Evolutionary conservation across 2,797 vertebrate species (phyloP).

Genomic region (Gouania willdenowi): DNA sequence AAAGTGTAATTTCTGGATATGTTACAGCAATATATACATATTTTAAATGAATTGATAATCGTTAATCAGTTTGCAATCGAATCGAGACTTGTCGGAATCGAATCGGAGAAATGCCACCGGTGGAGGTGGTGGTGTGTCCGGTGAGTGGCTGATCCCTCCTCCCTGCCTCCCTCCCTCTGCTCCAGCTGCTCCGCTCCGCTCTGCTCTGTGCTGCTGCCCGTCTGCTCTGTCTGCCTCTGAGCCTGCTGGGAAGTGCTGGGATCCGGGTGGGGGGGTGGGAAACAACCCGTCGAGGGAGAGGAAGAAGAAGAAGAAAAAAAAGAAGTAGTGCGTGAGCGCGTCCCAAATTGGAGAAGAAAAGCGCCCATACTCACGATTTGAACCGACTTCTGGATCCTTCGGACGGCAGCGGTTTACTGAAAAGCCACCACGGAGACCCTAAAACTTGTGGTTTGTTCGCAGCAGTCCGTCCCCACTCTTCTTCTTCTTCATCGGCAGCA

Average conservation of each 20-base stretch:
- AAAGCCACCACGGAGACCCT: conserved; percentile 7
- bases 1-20: too few species aligned
- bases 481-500: conserved; percentile 10
- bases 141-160: too few species aligned
- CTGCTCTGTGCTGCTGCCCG: conserved; percentile 57
- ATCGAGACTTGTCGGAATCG: too few species aligned
- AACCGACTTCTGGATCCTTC: not conserved
- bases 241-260: conserved; percentile 41
- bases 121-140: too few species aligned
- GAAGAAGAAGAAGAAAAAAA: not conserved
- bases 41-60: too few species aligned
- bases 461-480: too few species aligned
- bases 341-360: conserved; percentile 28
- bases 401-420: not conserved
- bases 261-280: not conserved
- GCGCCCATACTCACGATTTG: not conserved
- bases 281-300: conserved; percentile 37
- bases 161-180: conserved; percentile 10
- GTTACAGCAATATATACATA: too few species aligned
- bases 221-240: conserved; percentile 41
- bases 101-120: too few species aligned
- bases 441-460: conserved; percentile 45
- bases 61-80: too few species aligned
- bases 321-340: conserved; percentile 5
- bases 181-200: conserved; percentile 34